Conservation (phyloP, 2,113 vertebrate genomes). For the Geococcyx californianus region DNA sequence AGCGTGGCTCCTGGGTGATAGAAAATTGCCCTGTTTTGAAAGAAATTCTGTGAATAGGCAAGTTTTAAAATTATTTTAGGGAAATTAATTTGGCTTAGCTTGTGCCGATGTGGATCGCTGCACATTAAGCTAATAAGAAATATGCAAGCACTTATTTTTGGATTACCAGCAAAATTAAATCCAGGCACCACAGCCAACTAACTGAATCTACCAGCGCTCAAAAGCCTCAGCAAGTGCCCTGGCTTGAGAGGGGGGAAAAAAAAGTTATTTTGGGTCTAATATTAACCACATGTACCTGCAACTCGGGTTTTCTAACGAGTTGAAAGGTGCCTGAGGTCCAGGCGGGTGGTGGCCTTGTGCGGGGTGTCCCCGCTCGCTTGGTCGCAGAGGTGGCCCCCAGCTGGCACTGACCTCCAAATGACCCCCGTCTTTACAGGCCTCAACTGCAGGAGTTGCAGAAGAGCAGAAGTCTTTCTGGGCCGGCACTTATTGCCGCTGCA, state of each 20-base stretch:
- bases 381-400: conserved; percentile 86
- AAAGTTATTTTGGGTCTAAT: conserved; percentile 84
- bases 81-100: conserved; percentile 72
- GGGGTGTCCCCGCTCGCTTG: conserved; percentile 74
- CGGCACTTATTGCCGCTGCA: conserved; percentile 91
- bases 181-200: conserved; percentile 84
- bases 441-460: conserved; percentile 86
- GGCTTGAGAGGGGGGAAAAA: conserved; percentile 64
- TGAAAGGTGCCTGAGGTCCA: conserved; percentile 78
- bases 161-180: conserved; percentile 96
- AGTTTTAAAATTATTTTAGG: conserved; percentile 70
- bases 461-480: conserved; percentile 90
- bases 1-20: conserved; percentile 59
- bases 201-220: conserved; percentile 72
- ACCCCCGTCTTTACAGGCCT: conserved; percentile 89
- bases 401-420: conserved; percentile 92
- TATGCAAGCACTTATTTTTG: conserved; percentile 91
- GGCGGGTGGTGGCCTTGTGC: conserved; percentile 72
- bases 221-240: conserved; percentile 60
- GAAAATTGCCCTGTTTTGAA: conserved; percentile 72
- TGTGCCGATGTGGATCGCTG: conserved; percentile 74
- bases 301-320: conserved; percentile 69
- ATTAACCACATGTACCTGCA: conserved; percentile 92
- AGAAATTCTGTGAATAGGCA: conserved; percentile 59
- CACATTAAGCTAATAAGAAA: conserved; percentile 91